Evolutionary conservation across 2,888 invertebrate species (phyloP).

Genomic region (Endomychus coccineus): DNA sequence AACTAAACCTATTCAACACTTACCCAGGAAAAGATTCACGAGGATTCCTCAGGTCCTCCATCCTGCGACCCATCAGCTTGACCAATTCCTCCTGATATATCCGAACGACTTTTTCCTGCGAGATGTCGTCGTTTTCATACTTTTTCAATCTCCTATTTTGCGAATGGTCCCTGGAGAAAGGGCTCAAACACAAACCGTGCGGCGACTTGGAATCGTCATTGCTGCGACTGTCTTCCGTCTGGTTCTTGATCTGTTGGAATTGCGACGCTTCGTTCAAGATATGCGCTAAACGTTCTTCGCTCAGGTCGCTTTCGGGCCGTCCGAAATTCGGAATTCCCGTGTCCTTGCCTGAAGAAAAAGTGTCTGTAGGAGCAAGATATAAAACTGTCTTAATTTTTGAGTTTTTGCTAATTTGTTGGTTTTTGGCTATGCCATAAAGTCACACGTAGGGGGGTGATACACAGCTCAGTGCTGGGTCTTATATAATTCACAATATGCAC

Average conservation of each 20-base stretch:
- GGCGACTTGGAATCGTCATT: constrained; percentile 78
- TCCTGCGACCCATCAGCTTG: constrained; percentile 78
- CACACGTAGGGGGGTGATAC: too few species aligned
- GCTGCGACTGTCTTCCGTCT: constrained; percentile 59
- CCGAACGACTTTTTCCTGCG: constrained; percentile 90
- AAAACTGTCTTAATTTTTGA: constrained; percentile 18
- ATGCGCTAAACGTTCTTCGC: constrained; percentile 88
- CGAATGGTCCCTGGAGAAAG: constrained; percentile 67
- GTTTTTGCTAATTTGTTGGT: constrained; percentile 17
- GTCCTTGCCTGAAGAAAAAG: constrained; percentile 67
- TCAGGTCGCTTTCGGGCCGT: constrained; percentile 65
- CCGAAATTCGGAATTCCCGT: constrained; percentile 73
- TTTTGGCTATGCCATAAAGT: too few species aligned
- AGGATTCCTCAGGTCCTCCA: constrained; percentile 66
- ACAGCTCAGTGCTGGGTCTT: too few species aligned
- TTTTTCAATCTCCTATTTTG: constrained; percentile 73
- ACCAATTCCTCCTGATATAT: constrained; percentile 93
- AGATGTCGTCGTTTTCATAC: constrained; percentile 89
- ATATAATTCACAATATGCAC: too few species aligned
- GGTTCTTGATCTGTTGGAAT: constrained; percentile 60
- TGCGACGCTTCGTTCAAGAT: constrained; percentile 90
- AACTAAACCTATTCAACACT: too few species aligned
- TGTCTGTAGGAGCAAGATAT: constrained; percentile 37
- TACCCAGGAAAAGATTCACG: constrained; percentile 77
- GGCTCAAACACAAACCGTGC: constrained; percentile 71